Conservation (phyloP, 2,797 vertebrate species). For the Australoheros facetus region DNA sequence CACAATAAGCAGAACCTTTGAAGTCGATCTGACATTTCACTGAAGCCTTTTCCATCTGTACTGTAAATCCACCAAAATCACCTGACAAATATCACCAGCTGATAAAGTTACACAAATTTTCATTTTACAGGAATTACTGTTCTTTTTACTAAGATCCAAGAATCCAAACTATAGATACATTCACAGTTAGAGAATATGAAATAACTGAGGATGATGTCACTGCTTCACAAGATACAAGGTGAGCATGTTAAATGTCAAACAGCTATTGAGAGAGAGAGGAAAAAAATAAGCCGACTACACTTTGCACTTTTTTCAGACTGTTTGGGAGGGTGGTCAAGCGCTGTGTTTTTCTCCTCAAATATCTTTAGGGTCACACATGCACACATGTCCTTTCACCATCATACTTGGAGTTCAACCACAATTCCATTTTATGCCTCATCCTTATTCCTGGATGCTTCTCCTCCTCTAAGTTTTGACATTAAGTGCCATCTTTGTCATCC, state of each 20-base stretch:
- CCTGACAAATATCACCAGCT: not conserved
- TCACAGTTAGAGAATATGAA: not conserved
- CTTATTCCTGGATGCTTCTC: not conserved
- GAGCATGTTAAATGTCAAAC: not conserved
- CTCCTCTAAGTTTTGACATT: not conserved
- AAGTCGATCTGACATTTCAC: not conserved
- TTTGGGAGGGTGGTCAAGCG: not conserved
- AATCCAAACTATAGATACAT: not conserved
- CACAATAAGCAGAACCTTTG: not conserved
- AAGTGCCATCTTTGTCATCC: not conserved
- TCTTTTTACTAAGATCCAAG: not conserved
- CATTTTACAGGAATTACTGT: not conserved
- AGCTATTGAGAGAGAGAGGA: not conserved
- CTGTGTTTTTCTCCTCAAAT: not conserved
- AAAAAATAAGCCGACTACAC: not conserved
- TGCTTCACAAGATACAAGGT: not conserved
- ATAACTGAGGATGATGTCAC: not conserved
- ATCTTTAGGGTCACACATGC: not conserved
- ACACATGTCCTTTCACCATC: not conserved
- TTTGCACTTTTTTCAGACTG: not conserved
- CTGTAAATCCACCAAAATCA: not conserved
- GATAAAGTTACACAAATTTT: slow-evolving; percentile 2
- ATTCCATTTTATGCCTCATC: not conserved
- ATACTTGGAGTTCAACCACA: not conserved
- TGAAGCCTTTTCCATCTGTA: not conserved